phyloP scores from a whole-genome alignment of 2,797 vertebrate genomes.

The Diplodus puntazzo region DNA sequence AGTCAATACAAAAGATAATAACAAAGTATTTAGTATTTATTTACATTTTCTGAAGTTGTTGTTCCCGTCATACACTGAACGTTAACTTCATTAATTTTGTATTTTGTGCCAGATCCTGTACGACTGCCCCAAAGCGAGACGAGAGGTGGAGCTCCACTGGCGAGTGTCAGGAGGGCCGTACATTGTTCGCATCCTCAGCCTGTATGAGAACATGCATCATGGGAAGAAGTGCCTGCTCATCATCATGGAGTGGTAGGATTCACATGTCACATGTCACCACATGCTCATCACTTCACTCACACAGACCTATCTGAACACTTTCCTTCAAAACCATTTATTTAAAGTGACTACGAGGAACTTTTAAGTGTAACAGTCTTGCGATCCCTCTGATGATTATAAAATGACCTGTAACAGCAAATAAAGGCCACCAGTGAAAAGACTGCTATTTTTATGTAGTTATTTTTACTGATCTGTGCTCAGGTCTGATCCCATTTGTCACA shows the following conservation, averaged over 20 bases:
- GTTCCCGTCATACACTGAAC: background rate
- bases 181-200: slow-evolving; percentile 93
- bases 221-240: slow-evolving; percentile 97
- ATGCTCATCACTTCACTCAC: background rate
- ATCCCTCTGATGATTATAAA: too few relatives aligned
- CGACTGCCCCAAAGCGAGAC: slow-evolving; percentile 95
- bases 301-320: background rate
- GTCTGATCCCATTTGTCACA: too few relatives aligned
- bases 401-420: too few relatives aligned
- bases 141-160: slow-evolving; percentile 97
- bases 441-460: too few relatives aligned
- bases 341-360: too few relatives aligned
- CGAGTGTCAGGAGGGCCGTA: slow-evolving; percentile 92
- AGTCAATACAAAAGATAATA: background rate
- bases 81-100: background rate
- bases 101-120: slow-evolving; percentile 90
- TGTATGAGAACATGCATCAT: slow-evolving; percentile 97
- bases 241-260: slow-evolving; percentile 96
- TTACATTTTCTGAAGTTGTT: background rate
- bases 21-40: background rate
- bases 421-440: too few relatives aligned
- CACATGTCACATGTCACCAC: background rate
- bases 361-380: too few relatives aligned
- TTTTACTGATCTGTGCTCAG: too few relatives aligned
- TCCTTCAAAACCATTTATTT: background rate